Evolutionary conservation across 2,113 vertebrate species (phyloP), one percentile per base, ranked within the genome.

Genomic region (Sapajus apella): DNA sequence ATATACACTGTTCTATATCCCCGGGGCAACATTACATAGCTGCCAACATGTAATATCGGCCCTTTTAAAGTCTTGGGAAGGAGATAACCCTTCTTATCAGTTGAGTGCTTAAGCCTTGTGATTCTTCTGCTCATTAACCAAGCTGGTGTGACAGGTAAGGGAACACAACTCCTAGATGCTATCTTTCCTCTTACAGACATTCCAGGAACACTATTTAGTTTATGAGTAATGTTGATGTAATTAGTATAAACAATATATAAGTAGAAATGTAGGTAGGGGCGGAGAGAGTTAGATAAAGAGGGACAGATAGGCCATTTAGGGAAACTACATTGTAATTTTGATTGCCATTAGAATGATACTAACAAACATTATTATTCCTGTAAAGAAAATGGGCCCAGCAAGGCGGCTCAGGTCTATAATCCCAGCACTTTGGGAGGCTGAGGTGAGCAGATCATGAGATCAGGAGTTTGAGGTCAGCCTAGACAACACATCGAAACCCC

Each of bases 241-340:
- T 81, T 17, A 64, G 17, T 35, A 52, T 66, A 56, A 91, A 80
- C 35, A 55, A 43, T 30, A 79, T 10, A 3, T 17, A 73, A 5
- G 6, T 61, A 77, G 13, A 47, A 27, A 32, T 35, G 8, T 40
- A 75, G 27, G 35, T 52, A 81, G 47, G 1, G 68, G 84, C 18
- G 1, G 30, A 73, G 3, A 12, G 37, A 11, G 35, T 12, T 1
- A n/a, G 17, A 6, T 11, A 55, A 3, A 1, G 25, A 32, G 35
- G 32, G 25, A 47, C 0, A 58, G 8, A 77, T 7, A 81, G 17
- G 35, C 6, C 0, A 2, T 85, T 61, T 70, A 8, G 35, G 43
- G 43, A 84, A 52, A 87, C 5, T 43, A 45, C 6, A n/a, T 17
- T 68, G 6, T 20, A 82, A 43, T 52, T 84, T 17, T 37, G 20